Evolutionary conservation across 2,797 vertebrate species (phyloP).

Genomic region (Catamblyrhynchus diadema): DNA sequence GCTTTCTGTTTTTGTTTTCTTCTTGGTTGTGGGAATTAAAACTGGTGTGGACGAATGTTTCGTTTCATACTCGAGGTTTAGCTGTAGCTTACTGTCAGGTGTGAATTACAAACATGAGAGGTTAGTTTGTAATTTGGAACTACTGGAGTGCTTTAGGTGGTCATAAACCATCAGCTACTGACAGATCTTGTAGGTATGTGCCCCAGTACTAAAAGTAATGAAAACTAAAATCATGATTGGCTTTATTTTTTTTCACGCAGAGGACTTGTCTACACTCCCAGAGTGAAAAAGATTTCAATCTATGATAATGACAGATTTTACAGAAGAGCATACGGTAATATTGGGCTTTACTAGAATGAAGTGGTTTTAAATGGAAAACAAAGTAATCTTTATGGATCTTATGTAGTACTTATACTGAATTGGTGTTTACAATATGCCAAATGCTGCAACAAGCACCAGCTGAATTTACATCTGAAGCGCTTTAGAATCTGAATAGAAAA

Average conservation of each 20-base stretch:
- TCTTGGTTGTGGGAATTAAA: background rate
- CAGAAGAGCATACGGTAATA: background rate
- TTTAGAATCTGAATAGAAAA: background rate
- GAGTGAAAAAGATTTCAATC: background rate
- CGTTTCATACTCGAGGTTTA: background rate
- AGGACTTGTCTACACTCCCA: background rate
- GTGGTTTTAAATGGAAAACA: background rate
- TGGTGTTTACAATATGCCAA: background rate
- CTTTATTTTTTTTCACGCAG: background rate
- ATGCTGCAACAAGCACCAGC: background rate
- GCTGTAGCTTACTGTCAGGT: background rate
- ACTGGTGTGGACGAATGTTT: background rate
- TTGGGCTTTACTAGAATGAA: background rate
- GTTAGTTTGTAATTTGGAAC: background rate
- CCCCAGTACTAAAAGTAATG: accelerated
- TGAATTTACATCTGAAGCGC: background rate
- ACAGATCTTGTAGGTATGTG: accelerated
- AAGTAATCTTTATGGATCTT: background rate
- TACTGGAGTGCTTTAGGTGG: accelerated
- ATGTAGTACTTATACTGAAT: background rate
- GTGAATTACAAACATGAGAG: accelerated
- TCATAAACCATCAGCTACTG: background rate
- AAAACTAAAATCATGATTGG: background rate
- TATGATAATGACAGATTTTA: background rate
- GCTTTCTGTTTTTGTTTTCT: background rate